Base-by-base conservation (phyloP, 2,888 invertebrate genomes). In the Pterostichus madidus region DNA sequence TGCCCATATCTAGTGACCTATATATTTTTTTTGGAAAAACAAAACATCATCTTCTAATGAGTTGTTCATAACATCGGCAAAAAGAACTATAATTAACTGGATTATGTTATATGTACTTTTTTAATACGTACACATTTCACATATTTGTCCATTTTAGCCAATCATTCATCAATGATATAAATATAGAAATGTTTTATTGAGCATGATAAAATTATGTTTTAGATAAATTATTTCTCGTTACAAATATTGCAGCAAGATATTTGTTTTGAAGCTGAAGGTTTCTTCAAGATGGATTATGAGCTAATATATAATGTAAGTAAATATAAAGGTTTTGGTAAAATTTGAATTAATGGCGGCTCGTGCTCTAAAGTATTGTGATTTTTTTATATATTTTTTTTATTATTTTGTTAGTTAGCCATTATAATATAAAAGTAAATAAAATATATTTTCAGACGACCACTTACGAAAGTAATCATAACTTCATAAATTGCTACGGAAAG, bases 241-340 rank as follows among this genome's bases (percentile, higher is more conserved):
- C 86, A 86, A 85, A 83, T 87, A 32, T 80, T 86, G 11, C 87
- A 87, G 52, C 85, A 86, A 79, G 81, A 85, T 71, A 78, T 86
- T 11, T 81, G 84, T 8, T 87, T 86, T 79, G 85, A 85, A 2
- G 86, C 86, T 3, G 85, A 85, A 64, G 86, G 86, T 15, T 86
- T 87, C 71, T 86, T 87, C 75, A 56, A 77, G 8, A 68, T 87
- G 64, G 86, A 87, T 83, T 86, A 86, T 68, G 84, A 85, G 11
- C 81, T 87, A 17, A 84, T 87, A 44, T 85, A 86, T 80, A 84
- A 86, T 49, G 87, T 87, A 86, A 86, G 84, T 79, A 86, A 84
- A 84, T 78, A 71, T 7, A n/a, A 3, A 39, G 8, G 8, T 7
- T 39, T 39, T 39, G 0, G 39, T 39, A 39, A 8, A 0, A 39